phyloP scores from a whole-genome alignment of 2,113 vertebrate species.

The Amblyornis subalaris region DNA sequence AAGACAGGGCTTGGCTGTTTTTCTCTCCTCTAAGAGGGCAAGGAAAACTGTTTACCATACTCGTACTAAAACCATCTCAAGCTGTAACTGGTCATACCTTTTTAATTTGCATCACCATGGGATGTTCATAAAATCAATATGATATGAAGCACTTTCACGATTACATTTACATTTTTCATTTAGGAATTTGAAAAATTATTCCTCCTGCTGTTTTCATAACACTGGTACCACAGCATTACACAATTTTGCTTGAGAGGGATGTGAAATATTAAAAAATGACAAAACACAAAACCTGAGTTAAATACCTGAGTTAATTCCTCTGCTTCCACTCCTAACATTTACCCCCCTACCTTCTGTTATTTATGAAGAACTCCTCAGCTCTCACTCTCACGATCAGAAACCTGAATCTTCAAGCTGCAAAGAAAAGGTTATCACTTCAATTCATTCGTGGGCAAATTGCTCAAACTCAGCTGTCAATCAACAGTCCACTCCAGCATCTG shows the following conservation, averaged over 20 bases:
- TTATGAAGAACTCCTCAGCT: not conserved
- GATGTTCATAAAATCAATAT: not conserved
- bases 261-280: not conserved
- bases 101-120: not conserved
- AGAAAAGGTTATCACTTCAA: slow-evolving; percentile 43
- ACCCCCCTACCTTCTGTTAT: not conserved
- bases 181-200: not conserved
- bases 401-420: not conserved
- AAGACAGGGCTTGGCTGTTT: not conserved
- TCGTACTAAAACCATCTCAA: not conserved
- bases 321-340: not conserved
- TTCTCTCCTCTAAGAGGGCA: not conserved
- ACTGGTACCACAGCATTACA: not conserved
- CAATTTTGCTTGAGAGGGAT: not conserved
- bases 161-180: not conserved
- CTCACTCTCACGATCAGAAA: not conserved
- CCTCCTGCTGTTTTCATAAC: not conserved
- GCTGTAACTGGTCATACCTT: not conserved
- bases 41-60: not conserved
- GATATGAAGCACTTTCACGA: not conserved
- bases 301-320: not conserved
- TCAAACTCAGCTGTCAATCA: slow-evolving; percentile 15
- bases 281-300: not conserved
- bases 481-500: not conserved
- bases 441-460: not conserved